Evolutionary conservation across 1,140 invertebrate genomes (phyloP).

Genomic region (Heliconius hewitsoni): DNA sequence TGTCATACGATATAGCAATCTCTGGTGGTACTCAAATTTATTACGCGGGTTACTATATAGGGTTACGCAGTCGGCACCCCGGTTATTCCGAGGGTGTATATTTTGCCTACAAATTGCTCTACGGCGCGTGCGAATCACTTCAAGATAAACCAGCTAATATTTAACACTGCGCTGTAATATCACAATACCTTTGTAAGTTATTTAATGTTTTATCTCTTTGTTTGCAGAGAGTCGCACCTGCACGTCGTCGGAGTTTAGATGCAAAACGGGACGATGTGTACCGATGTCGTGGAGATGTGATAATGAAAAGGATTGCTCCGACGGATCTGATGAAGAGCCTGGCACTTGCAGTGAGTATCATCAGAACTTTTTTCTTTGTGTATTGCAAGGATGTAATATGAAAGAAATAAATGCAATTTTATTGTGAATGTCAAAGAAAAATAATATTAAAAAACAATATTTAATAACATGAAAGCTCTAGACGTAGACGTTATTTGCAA

Average conservation of each 20-base stretch:
- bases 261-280: conserved; percentile 90
- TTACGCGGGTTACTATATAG: conserved; percentile 54
- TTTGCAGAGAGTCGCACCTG: conserved; percentile 84
- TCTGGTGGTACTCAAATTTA: conserved; percentile 61
- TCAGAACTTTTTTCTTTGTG: no score
- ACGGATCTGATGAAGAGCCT: conserved; percentile 88
- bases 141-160: conserved; percentile 40
- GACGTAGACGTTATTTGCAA: background rate
- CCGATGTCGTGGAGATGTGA: conserved; percentile 89
- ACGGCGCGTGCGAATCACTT: conserved; percentile 56
- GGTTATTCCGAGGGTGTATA: conserved; percentile 58
- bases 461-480: background rate
- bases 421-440: no score
- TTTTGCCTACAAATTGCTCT: conserved; percentile 73
- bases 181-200: conserved; percentile 6
- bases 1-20: conserved; percentile 55
- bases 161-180: conserved; percentile 15
- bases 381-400: background rate
- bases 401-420: background rate
- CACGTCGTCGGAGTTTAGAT: conserved; percentile 85
- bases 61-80: conserved; percentile 47
- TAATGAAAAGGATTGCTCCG: conserved; percentile 88
- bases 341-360: conserved; percentile 85
- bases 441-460: background rate
- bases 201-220: conserved; percentile 12